Conservation (phyloP, 2,797 vertebrate genomes). For the Chaenodraco wilsoni region DNA sequence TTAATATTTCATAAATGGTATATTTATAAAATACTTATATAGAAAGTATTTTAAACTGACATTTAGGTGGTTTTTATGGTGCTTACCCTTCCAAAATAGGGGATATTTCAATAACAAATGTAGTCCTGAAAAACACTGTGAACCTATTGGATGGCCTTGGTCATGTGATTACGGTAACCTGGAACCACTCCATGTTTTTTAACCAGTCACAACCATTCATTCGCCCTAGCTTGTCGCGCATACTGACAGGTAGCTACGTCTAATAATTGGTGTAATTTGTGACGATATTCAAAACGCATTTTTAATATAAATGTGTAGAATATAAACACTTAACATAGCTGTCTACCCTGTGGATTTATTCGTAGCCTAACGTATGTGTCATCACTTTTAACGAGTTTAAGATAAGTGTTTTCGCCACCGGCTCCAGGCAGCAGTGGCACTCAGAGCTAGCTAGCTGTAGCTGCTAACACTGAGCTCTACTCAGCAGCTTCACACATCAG, state of each 20-base stretch:
- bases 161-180: constrained; percentile 74
- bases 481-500: constrained; percentile 11
- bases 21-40: not conserved
- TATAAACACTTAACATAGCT: not conserved
- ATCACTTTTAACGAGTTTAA: constrained; percentile 53
- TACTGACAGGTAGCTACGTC: constrained; percentile 80
- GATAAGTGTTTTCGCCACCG: constrained; percentile 64
- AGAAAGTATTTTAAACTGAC: not conserved
- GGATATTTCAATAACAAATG: not conserved
- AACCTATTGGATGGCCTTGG: constrained; percentile 33
- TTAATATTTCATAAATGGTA: not conserved
- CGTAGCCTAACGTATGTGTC: constrained; percentile 15
- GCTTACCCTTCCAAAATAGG: not conserved
- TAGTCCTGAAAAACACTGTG: not conserved
- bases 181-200: constrained; percentile 74
- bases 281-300: not conserved
- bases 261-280: constrained; percentile 35
- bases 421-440: constrained; percentile 46
- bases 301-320: not conserved
- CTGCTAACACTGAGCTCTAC: constrained; percentile 54
- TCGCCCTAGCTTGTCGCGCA: constrained; percentile 64
- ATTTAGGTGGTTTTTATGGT: not conserved
- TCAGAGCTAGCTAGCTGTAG: constrained; percentile 58
- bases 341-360: not conserved
- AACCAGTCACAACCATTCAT: constrained; percentile 81